These are phyloP conservation scores for Aricia agestis DNA, from an alignment of 1,140 invertebrate genomes.

Conservation along the genomic window DNA sequence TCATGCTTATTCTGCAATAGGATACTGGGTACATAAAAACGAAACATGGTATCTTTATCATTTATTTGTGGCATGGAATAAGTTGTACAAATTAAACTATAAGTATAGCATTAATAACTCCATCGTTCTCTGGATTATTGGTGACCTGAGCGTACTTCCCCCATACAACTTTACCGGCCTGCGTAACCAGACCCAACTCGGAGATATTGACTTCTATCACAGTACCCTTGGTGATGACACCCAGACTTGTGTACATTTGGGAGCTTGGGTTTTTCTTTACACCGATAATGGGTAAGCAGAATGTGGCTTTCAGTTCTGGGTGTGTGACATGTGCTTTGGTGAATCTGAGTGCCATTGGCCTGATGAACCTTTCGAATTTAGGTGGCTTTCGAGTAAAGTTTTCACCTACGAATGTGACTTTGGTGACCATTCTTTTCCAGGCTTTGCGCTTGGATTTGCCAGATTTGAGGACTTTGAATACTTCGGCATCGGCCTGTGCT, in stretches of 20 bases:
- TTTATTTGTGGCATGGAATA: not conserved
- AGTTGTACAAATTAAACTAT: conserved; percentile 78
- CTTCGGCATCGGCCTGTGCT: conserved; percentile 98
- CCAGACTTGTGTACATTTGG: conserved; percentile 96
- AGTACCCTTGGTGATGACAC: conserved; percentile 99
- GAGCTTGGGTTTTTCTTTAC: conserved; percentile 99
- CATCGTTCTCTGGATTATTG: conserved; percentile 99
- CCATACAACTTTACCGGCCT: conserved; percentile 99
- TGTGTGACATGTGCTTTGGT: conserved; percentile 99
- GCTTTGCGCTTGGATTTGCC: conserved; percentile 97
- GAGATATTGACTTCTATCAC: conserved; percentile 99
- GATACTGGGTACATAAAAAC: no score
- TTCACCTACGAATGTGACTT: conserved; percentile 98
- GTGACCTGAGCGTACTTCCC: conserved; percentile 99
- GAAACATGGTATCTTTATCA: not conserved
- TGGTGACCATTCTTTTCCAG: conserved; percentile 99
- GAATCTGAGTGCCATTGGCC: conserved; percentile 97
- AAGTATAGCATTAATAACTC: conserved; percentile 99
- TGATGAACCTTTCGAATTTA: conserved; percentile 99
- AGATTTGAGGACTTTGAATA: conserved; percentile 95
- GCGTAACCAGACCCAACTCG: conserved; percentile 98
- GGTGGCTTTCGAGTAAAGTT: conserved; percentile 99
- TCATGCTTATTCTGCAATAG: no score
- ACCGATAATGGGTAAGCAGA: conserved; percentile 97
- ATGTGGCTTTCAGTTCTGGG: conserved; percentile 99